Evolutionary conservation across 2,113 vertebrate species (phyloP), one percentile per base, ranked within the genome.

Genomic region (Notarius quadriscutis): DNA sequence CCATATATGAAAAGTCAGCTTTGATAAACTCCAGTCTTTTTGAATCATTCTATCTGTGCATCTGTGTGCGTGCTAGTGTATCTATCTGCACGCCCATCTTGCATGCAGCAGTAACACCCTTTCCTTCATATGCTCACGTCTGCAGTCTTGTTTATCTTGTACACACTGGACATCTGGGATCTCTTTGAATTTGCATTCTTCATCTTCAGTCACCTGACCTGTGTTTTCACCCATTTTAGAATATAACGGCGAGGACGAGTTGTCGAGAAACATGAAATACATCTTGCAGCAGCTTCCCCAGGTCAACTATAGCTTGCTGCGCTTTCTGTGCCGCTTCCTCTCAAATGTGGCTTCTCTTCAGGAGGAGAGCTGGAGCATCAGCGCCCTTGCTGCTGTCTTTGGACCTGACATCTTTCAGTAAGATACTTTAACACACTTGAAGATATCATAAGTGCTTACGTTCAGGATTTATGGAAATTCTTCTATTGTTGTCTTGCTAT

Each of bases 401-500:
- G 98, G 97, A 89, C 97, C 98, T 1, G 98, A 99, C 95, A 96
- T 99, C 93, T 99, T 99, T 92, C 97, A 99, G 97, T 99, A 96
- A 97, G 97, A 94, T 34, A 9, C 25, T 30, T 30, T 30, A 30
- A 30, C 30, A 30, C 30, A 30, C 30, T 30, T 30, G 30, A 30
- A 30, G 30, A 30, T 30, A 30, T 30, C 34, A 60, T 2, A 15
- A 63, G 7, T 53, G 17, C n/a, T 75, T 50, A 30, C 5, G 30
- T 18, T 71, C 17, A n/a, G 17, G 10, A 27, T 51, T 41, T 57
- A 27, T 41, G 50, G 55, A 71, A 27, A 53, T 20, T 17, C 34
- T 11, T 77, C 7, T 15, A 41, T 12, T 30, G 6, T 62, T 15
- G 14, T 63, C 25, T 22, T 58, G 15, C n/a, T 84, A 11, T 10